Base-by-base conservation (phyloP, 2,113 vertebrate species). In the Electrona antarctica region DNA sequence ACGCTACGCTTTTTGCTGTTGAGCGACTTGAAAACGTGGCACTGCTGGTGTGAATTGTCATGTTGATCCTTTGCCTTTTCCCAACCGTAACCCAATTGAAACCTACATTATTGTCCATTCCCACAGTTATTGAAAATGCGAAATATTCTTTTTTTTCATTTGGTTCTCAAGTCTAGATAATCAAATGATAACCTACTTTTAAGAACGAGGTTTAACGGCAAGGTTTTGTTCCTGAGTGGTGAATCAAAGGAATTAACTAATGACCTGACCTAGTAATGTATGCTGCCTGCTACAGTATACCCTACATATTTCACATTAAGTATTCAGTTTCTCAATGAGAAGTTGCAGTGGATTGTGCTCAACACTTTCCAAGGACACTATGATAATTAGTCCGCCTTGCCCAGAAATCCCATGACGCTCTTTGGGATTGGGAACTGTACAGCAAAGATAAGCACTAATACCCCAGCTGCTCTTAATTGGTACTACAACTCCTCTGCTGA, bases 221-320 rank as follows among this genome's bases (percentile, higher is more conserved):
- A 2, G 13, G 10, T 49, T 71, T 71, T 41, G 48, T 41, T 63
- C 10, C 28, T 28, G 45, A 59, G 57, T 28, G 8, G 57, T 28
- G 8, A 21, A 5, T 52, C 6, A 74, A 64, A 6, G 67, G 5
- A 57, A 49, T 70, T 29, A 73, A 12, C 60, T 48, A n/a, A 63
- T 69, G 71, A 79, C 60, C 71, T 74, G 59, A 66, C 33, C 33
- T 41, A 41, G 33, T 41, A 41, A 2, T 41, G 33, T 41, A 57
- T 55, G 64, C 12, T 51, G 47, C 57, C 12, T 51, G 47, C 57
- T 76, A 56, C 63, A 59, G 50, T 73, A 21, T 21, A 47, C 73
- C 62, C 67, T 85, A 4, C 77, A 80, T 84, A 73, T 85, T 87
- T 81, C 47, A 74, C 76, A 29, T 47, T 46, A 12, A n/a, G 4